phyloP scores from a whole-genome alignment of 2,113 vertebrate genomes.

The Colius striatus region DNA sequence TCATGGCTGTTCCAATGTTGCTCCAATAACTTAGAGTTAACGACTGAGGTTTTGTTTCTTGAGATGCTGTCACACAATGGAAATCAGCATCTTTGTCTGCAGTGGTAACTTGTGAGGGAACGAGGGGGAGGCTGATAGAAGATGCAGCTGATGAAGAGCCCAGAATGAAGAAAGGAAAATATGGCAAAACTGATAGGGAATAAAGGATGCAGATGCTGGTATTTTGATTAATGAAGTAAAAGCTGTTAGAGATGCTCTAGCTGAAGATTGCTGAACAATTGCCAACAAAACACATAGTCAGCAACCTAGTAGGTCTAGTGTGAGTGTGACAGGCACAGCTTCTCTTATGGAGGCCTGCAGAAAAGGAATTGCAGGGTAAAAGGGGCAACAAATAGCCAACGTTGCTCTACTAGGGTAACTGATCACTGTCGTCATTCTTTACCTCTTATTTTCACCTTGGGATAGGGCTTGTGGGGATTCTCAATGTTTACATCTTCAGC shows the following conservation, averaged over 20 bases:
- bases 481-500: not conserved
- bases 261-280: not conserved
- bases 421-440: not conserved
- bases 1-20: not conserved
- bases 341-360: not conserved
- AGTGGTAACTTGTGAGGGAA: not conserved
- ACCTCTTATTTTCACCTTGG: not conserved
- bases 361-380: not conserved
- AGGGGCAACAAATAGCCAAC: not conserved
- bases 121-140: not conserved
- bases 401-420: not conserved
- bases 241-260: not conserved
- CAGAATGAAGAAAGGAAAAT: not conserved
- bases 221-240: constrained; percentile 40
- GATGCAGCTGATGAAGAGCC: constrained; percentile 19
- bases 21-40: not conserved
- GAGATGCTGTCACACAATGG: not conserved
- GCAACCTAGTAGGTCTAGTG: not conserved
- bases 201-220: not conserved
- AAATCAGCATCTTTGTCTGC: not conserved
- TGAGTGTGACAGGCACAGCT: not conserved
- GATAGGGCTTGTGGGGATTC: not conserved
- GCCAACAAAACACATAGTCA: not conserved
- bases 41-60: not conserved
- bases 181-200: not conserved